Base-by-base conservation (phyloP, 53 echinoderm and acorn worm genomes). In the Henricia sp. region DNA sequence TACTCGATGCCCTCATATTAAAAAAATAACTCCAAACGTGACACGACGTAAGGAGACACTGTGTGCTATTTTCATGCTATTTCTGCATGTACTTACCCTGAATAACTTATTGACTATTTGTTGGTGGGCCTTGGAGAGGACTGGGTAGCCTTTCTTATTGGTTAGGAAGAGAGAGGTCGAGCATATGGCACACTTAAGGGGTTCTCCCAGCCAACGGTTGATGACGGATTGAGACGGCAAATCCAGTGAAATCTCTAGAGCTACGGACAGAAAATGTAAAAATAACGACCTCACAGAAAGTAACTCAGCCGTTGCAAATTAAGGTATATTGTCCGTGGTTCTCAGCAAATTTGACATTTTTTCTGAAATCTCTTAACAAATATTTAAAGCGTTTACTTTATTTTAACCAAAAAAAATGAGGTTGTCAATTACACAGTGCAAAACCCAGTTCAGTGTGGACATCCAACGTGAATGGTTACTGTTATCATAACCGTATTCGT, bases 111-210 rank as follows among this genome's bases (percentile, higher is more conserved):
- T 77, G 71, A 94, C 94, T 14, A 97, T 37, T 26, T 71, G 67
- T 48, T 94, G 99, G 70, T 96, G 99, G 20, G 94, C 94, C 65
- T 97, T 97, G 17, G 99, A 97, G 51, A 97, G 91, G 6, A 96
- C 97, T 48, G 97, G 99, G 52, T 89, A 94, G 0, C 99, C 99
- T 48, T 97, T 97, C 91, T 97, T 97, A 72, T 97, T 97, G 72
- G 99, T 97, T 37, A 95, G 89, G 89, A 97, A 97, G 50, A 97
- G 72, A 46, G 82, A 88, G 12, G 97, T 97, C 37, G 95, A 92
- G 59, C 94, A 86, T 69, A 97, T 94, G 37, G 99, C 99, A 77
- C 94, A 97, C 70, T 97, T 97, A 40, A 97, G 90, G 1, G 99
- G 99, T 77, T 97, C 94, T 20, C 99, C 99, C 27, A 92, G 57